These are phyloP conservation scores for Hypomecis atomaria DNA, from an alignment of 2,888 invertebrate genomes.

Conservation along the genomic window DNA sequence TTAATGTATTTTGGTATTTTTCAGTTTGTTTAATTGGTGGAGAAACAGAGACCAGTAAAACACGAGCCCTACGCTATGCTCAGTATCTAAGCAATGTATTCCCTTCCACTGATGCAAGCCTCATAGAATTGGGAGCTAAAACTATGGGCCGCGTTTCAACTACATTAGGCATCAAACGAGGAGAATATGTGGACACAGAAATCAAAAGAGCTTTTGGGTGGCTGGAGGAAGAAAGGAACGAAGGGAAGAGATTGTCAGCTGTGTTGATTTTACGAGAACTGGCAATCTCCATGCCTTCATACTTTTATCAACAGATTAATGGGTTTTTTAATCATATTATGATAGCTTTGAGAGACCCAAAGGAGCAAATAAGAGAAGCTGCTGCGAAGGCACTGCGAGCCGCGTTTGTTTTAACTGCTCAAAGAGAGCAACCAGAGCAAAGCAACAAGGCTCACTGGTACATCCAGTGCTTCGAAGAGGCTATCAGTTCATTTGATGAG, in stretches of 20 bases:
- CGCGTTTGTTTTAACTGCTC: slow-evolving; percentile 96
- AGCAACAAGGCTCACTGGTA: slow-evolving; percentile 95
- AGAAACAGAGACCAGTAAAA: slow-evolving; percentile 95
- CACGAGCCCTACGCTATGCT: slow-evolving; percentile 94
- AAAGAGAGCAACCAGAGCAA: slow-evolving; percentile 96
- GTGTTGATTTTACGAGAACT: slow-evolving; percentile 96
- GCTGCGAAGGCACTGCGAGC: slow-evolving; percentile 97
- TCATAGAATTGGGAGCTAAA: slow-evolving; percentile 97
- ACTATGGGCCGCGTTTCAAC: slow-evolving; percentile 96
- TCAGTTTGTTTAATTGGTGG: slow-evolving; percentile 96
- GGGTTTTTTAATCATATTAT: slow-evolving; percentile 97
- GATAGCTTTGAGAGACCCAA: slow-evolving; percentile 95
- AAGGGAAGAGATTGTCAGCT: slow-evolving; percentile 95
- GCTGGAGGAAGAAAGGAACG: slow-evolving; percentile 95
- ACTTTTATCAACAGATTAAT: slow-evolving; percentile 97
- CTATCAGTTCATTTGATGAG: slow-evolving; percentile 90
- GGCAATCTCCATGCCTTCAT: slow-evolving; percentile 98
- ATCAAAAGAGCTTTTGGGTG: slow-evolving; percentile 97
- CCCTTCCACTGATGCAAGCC: slow-evolving; percentile 93
- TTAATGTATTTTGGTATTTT: slow-evolving; percentile 50
- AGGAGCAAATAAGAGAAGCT: slow-evolving; percentile 95
- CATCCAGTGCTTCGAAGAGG: slow-evolving; percentile 96
- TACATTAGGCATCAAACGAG: slow-evolving; percentile 95
- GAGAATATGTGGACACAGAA: slow-evolving; percentile 98
- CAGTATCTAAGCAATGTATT: slow-evolving; percentile 95